Evolutionary conservation across 2,113 vertebrate species (phyloP).

Genomic region (Ciconia maguari): DNA sequence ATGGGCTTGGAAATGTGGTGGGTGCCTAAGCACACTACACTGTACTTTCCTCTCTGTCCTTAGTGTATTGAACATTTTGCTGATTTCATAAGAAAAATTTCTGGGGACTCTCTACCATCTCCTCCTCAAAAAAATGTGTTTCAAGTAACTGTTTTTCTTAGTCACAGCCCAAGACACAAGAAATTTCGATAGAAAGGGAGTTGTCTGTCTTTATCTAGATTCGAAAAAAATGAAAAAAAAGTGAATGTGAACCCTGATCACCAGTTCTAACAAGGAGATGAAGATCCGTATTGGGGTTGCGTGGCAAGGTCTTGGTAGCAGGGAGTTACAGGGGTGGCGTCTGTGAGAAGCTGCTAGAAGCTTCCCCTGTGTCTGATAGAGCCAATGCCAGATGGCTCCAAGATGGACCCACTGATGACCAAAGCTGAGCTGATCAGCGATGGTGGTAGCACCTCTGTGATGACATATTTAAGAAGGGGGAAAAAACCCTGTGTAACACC

Average conservation of each 20-base stretch:
- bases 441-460: fast-evolving
- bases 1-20: neutral
- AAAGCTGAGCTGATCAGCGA: neutral
- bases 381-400: neutral
- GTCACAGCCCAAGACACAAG: neutral
- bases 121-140: neutral
- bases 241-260: neutral
- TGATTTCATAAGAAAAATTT: neutral
- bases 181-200: neutral
- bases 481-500: no score
- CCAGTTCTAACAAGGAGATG: neutral
- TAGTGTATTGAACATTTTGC: neutral
- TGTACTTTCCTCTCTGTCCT: neutral
- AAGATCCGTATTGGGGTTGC: neutral
- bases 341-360: neutral
- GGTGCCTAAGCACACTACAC: neutral
- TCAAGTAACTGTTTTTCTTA: neutral
- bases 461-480: neutral
- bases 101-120: neutral
- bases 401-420: fast-evolving
- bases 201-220: neutral
- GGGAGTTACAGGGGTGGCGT: neutral
- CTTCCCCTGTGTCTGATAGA: neutral
- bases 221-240: neutral
- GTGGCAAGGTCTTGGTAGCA: neutral